These are phyloP conservation scores for Dryobates pubescens DNA, from an alignment of 2,797 vertebrate species.

Conservation along the genomic window DNA sequence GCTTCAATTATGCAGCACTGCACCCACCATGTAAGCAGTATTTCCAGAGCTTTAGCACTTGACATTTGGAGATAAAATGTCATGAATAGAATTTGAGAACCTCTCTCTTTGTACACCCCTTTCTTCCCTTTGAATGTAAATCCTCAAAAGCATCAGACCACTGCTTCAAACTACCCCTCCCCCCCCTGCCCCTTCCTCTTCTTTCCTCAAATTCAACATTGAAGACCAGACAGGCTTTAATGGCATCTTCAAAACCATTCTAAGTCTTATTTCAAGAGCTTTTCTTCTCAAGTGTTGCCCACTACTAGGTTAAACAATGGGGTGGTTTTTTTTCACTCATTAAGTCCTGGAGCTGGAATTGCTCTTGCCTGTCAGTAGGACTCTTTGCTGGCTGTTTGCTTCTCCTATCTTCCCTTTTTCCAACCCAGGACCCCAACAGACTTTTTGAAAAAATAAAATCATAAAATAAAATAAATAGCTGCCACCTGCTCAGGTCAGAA, in stretches of 20 bases:
- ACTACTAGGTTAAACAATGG: not conserved
- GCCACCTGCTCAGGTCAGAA: not conserved
- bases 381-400: not conserved
- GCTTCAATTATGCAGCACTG: slow-evolving; percentile 48
- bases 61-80: slow-evolving; percentile 72
- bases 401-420: not conserved
- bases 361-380: not conserved
- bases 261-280: not conserved
- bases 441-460: not conserved
- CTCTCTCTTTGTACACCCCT: not conserved
- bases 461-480: not conserved
- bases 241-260: not conserved
- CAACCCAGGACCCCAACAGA: not conserved
- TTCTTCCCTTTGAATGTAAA: not conserved
- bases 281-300: not conserved
- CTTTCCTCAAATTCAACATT: not conserved
- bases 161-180: not conserved
- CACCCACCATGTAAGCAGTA: slow-evolving; percentile 15
- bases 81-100: slow-evolving; percentile 50
- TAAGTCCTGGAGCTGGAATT: not conserved
- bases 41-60: slow-evolving; percentile 64
- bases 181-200: not conserved
- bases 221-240: not conserved
- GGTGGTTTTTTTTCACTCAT: not conserved
- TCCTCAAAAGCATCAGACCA: slow-evolving; percentile 16